Conservation (phyloP, 2,797 vertebrate species). For the Tenualosa ilisha region DNA sequence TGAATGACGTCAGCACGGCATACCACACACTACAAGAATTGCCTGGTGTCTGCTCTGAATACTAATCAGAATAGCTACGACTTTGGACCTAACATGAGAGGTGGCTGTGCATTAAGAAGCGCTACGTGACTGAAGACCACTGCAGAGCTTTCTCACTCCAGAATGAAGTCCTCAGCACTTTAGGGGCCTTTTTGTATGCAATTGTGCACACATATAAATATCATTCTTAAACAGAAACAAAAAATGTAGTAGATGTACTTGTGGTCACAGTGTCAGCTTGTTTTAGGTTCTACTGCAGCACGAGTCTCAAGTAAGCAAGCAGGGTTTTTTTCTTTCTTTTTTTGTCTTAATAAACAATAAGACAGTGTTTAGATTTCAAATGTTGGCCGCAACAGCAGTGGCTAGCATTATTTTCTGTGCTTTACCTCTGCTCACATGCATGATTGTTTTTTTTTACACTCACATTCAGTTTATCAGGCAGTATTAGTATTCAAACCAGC, state of each 20-base stretch:
- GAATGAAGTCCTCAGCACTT: neutral
- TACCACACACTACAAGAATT: neutral
- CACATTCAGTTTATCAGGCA: neutral
- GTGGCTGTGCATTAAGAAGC: neutral
- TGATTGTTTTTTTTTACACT: neutral
- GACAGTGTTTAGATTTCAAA: neutral
- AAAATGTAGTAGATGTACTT: too few relatives aligned
- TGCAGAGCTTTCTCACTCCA: neutral
- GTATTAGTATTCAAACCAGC: neutral
- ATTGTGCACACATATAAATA: neutral
- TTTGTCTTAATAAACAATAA: neutral
- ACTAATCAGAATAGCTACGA: neutral
- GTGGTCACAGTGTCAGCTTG: neutral
- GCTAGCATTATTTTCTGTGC: neutral
- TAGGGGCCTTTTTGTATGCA: neutral
- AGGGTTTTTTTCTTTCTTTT: too few relatives aligned
- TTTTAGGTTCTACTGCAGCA: neutral
- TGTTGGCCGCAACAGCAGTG: neutral
- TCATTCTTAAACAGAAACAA: neutral
- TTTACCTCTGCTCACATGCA: neutral
- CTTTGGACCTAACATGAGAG: neutral
- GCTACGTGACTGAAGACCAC: neutral
- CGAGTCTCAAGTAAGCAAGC: too few relatives aligned
- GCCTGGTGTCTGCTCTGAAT: neutral
- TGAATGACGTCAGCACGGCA: conserved; percentile 9